Evolutionary conservation across 2,797 vertebrate species (phyloP).

Genomic region (Labroides dimidiatus): DNA sequence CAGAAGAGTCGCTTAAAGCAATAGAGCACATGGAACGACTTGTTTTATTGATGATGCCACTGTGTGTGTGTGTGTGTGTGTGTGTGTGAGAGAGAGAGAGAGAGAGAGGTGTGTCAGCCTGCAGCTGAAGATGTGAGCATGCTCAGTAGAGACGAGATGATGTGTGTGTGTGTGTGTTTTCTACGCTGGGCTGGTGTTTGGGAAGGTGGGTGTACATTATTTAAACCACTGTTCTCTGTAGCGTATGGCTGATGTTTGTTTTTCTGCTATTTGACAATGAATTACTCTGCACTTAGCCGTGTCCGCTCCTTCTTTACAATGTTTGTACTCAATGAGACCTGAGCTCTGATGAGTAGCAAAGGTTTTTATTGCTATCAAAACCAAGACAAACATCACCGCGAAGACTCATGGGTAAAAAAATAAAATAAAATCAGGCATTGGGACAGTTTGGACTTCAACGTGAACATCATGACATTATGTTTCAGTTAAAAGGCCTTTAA

Average conservation of each 20-base stretch:
- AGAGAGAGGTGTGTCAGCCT: too few species aligned
- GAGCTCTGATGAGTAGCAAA: background rate
- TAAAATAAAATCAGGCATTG: background rate
- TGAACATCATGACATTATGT: background rate
- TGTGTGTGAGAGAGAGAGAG: too few species aligned
- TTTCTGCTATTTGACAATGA: constrained; percentile 78
- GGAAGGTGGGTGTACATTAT: constrained; percentile 63
- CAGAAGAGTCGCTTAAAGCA: constrained; percentile 41
- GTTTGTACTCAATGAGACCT: background rate
- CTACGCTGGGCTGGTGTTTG: constrained; percentile 22
- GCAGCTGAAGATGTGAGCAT: constrained; percentile 12
- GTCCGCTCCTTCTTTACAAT: constrained; percentile 19
- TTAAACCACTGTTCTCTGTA: constrained; percentile 67
- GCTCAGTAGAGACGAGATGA: constrained; percentile 17
- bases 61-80: constrained; percentile 2
- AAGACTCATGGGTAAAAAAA: background rate
- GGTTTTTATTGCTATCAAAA: background rate
- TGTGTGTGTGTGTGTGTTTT: constrained; percentile 25
- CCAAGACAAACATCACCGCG: background rate
- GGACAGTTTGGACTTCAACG: too few species aligned
- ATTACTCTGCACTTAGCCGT: constrained; percentile 70
- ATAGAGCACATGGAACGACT: constrained; percentile 36
- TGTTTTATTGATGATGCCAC: constrained; percentile 31
- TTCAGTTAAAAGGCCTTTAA: background rate
- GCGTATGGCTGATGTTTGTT: constrained; percentile 58